These are phyloP conservation scores for Echinops telfairi DNA, from an alignment of 2,113 vertebrate species.

Conservation along the genomic window DNA sequence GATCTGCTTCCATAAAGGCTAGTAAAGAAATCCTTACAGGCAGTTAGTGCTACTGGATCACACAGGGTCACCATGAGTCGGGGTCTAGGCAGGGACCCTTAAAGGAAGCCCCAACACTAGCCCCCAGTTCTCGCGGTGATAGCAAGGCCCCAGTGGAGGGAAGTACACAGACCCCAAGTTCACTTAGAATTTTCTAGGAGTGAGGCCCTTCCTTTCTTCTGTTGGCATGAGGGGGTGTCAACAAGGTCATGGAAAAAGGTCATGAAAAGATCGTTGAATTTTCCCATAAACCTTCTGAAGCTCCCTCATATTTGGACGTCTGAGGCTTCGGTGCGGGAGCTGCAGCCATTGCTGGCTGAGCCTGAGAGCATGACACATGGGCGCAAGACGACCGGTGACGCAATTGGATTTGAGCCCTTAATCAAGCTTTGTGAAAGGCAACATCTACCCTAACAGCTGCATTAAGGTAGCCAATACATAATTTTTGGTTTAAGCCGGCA, in stretches of 20 bases:
- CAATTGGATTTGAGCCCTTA: not conserved
- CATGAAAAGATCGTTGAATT: too few relatives aligned
- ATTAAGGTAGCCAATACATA: constrained; percentile 52
- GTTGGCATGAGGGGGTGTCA: too few relatives aligned
- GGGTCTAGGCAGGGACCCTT: not conserved
- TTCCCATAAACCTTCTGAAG: too few relatives aligned
- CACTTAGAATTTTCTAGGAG: not conserved
- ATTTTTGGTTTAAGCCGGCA: constrained; percentile 28
- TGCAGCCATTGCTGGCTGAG: not conserved
- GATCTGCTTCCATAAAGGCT: not conserved
- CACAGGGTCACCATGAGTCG: not conserved
- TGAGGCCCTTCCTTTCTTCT: not conserved
- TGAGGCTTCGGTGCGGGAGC: not conserved
- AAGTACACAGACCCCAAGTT: not conserved
- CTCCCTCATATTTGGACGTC: not conserved
- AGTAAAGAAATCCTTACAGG: not conserved
- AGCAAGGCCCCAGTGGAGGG: not conserved
- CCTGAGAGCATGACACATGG: not conserved
- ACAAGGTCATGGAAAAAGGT: too few relatives aligned
- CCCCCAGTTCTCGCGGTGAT: not conserved
- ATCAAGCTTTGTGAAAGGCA: constrained; percentile 21
- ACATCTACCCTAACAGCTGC: constrained; percentile 50
- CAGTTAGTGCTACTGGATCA: not conserved
- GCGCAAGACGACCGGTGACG: not conserved
- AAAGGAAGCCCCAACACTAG: not conserved